These are phyloP conservation scores for Coranthus polyacanthus DNA, from an alignment of 2,797 vertebrate genomes.

Conservation along the genomic window DNA sequence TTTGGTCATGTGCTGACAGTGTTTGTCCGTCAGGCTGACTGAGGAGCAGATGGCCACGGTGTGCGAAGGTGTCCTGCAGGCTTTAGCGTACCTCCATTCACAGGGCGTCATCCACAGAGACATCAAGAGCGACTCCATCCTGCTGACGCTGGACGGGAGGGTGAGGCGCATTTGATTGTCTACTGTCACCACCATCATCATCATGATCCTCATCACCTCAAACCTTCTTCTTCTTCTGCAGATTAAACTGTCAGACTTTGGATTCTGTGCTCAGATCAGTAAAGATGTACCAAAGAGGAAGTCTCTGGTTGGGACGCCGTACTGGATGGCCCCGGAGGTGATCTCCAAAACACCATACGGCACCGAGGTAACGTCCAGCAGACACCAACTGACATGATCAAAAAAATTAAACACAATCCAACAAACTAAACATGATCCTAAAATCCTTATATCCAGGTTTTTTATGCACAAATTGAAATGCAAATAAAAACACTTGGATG, in stretches of 20 bases:
- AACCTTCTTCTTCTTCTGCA: constrained; percentile 58
- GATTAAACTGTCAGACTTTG: constrained; percentile 99
- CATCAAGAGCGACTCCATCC: constrained; percentile 99
- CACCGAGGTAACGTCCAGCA: constrained; percentile 88
- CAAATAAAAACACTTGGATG: too few relatives aligned
- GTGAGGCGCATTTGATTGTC: constrained; percentile 67
- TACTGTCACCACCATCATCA: too few relatives aligned
- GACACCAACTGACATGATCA: too few relatives aligned
- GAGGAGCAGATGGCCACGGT: constrained; percentile 99
- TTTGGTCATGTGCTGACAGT: too few relatives aligned
- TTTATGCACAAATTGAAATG: too few relatives aligned
- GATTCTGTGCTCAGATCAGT: constrained; percentile 99
- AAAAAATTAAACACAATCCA: too few relatives aligned
- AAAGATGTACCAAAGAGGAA: constrained; percentile 98
- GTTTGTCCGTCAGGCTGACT: constrained; percentile 85
- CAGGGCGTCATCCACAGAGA: constrained; percentile 99
- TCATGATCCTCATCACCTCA: background rate
- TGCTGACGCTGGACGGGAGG: constrained; percentile 95
- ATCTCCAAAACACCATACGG: constrained; percentile 95
- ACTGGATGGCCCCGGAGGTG: constrained; percentile 98
- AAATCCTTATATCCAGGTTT: too few relatives aligned
- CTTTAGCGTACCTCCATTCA: constrained; percentile 95
- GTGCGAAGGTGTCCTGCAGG: constrained; percentile 96
- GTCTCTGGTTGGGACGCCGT: constrained; percentile 96
- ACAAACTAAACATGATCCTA: too few relatives aligned